Base-by-base conservation (phyloP, 2,888 invertebrate genomes). In the Dasysyrphus tricinctus region DNA sequence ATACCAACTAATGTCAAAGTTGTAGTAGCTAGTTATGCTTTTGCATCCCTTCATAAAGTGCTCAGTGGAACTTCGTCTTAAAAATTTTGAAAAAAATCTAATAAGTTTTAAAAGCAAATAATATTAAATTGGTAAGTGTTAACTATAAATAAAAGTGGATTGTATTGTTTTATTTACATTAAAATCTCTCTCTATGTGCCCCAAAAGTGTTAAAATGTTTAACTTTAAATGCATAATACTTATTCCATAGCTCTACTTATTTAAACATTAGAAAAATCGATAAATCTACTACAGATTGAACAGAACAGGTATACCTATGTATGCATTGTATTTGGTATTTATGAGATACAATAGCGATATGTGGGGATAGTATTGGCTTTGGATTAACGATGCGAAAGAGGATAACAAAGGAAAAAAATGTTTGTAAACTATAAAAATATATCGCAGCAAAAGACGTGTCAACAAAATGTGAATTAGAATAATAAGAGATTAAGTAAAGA, bases 41-140 rank as follows among this genome's bases (percentile, higher is more conserved):
- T 81, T 85, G 85, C 69, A 85, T 81, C 85, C 85, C 65, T 69
- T 70, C 47, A 72, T 39, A 72, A 81, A 81, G 77, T 77, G 81
- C 56, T 69, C 67, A n/a, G 61, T 69, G 29, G 32, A 77, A 70
- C 67, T 73, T 77, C 37, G 19, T 69, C 19, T 69, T 57, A 81
- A 80, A n/a, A 8, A 24, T 24, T 29, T 11, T 9, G 11, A 37
- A 32, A 29, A 74, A 24, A 12, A 47, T n/a, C 8, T 11, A 19
- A 24, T 29, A 51, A 24, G 0, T 54, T 39, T 42, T 32, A 19
- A 29, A 34, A 11, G 32, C 32, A 34, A 19, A n/a, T 24, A n/a
- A 59, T 7, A 75, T 24, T n/a, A 65, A 8, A 75, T 34, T 63
- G 75, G 83, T 84, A 84, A 84, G 83, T 63, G 16, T 16, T 24